Percentiles rank a stretch among this genome's conserved stretches.
Conservation (phyloP, 2,888 invertebrate genomes). For the Proisotoma minuta region DNA sequence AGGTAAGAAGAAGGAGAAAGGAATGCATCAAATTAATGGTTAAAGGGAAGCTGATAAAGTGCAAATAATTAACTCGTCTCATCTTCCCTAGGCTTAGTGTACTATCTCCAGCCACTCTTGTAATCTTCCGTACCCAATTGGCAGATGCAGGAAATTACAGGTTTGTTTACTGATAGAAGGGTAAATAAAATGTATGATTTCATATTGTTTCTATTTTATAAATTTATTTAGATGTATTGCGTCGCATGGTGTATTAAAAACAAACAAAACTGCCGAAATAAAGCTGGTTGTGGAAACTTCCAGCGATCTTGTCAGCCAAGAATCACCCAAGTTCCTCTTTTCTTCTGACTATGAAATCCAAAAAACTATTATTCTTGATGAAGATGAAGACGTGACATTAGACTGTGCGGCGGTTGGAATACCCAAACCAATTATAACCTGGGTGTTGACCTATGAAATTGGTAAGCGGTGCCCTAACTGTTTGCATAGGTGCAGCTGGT, state of each 20-base stretch:
- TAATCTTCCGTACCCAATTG: constrained; percentile 33
- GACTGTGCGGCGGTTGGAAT: constrained; percentile 41
- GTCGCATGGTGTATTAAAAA: constrained; percentile 31
- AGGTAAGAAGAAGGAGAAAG: constrained; percentile 23
- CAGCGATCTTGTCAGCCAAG: constrained; percentile 26
- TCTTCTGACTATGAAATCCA: constrained; percentile 23
- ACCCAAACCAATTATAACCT: constrained; percentile 36
- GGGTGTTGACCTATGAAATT: constrained; percentile 29
- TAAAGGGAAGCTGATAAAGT: neutral
- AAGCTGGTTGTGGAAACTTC: constrained; percentile 33
- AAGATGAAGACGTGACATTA: constrained; percentile 33
- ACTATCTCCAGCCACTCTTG: constrained; percentile 42
- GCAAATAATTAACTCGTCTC: neutral
- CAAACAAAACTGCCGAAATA: constrained; percentile 30
- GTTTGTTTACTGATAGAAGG: constrained; percentile 14
- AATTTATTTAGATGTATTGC: constrained; percentile 32
- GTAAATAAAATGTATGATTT: neutral
- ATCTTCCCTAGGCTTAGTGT: constrained; percentile 34
- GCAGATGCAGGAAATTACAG: constrained; percentile 39
- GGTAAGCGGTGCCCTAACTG: constrained; percentile 13
- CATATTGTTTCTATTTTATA: constrained; percentile 1
- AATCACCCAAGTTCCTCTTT: constrained; percentile 33
- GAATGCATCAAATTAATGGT: neutral
- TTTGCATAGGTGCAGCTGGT: no score
- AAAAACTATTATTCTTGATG: constrained; percentile 31